Evolutionary conservation across 2,113 vertebrate species (phyloP).

Genomic region (Porphyrio hochstetteri): DNA sequence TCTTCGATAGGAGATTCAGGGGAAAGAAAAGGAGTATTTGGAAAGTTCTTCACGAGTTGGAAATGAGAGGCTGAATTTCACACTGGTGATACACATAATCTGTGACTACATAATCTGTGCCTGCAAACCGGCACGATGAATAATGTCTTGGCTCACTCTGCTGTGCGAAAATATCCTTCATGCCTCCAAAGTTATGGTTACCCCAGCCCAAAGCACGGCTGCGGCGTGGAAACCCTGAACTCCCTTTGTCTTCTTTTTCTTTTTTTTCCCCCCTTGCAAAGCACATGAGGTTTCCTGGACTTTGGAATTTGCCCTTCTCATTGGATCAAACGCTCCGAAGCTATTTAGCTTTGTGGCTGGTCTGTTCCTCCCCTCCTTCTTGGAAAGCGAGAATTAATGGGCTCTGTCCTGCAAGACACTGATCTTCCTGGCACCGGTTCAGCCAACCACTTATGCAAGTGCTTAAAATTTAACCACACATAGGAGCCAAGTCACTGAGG

Average conservation of each 20-base stretch:
- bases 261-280: neutral
- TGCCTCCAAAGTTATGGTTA: neutral
- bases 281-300: accelerated
- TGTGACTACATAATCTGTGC: neutral
- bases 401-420: neutral
- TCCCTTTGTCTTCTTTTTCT: neutral
- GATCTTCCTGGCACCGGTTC: neutral
- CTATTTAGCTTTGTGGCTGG: neutral
- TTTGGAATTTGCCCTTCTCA: neutral
- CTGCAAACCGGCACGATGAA: neutral
- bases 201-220: neutral
- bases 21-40: neutral
- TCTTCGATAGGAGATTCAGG: neutral
- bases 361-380: neutral
- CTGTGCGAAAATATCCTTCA: neutral
- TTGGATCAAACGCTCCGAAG: neutral
- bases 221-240: neutral
- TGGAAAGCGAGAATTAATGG: neutral
- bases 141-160: neutral
- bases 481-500: neutral
- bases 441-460: constrained; percentile 33
- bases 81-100: neutral
- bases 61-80: constrained; percentile 1
- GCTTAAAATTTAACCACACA: constrained; percentile 16
- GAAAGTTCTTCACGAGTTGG: constrained; percentile 15